Evolutionary conservation across 2,113 vertebrate species (phyloP).

Genomic region (Oplegnathus fasciatus): DNA sequence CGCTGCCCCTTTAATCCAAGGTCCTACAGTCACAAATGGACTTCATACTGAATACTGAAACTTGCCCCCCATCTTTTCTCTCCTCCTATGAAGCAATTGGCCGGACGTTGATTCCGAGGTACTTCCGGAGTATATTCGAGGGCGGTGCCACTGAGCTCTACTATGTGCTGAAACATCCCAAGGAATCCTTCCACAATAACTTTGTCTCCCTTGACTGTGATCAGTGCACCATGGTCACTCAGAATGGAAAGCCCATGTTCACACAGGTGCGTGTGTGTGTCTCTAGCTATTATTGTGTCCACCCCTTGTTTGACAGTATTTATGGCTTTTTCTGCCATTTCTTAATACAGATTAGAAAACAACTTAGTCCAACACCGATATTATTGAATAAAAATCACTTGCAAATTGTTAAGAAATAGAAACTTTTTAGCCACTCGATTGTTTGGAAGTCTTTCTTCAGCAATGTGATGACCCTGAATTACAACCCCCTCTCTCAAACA

Average conservation of each 20-base stretch:
- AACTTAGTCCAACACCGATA: too few species aligned
- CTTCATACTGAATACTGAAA: neutral
- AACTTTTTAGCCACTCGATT: neutral
- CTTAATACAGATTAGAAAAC: neutral
- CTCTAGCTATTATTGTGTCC: neutral
- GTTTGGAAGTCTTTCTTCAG: neutral
- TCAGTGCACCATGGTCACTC: slow-evolving; percentile 99
- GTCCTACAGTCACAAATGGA: neutral
- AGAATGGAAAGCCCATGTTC: slow-evolving; percentile 99
- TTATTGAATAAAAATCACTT: neutral
- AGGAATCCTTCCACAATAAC: slow-evolving; percentile 99
- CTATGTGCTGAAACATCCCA: slow-evolving; percentile 97
- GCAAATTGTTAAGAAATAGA: neutral
- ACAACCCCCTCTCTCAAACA: too few species aligned
- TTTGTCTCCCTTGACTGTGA: slow-evolving; percentile 98
- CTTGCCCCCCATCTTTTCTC: neutral
- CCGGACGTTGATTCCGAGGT: slow-evolving; percentile 97
- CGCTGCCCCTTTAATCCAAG: neutral
- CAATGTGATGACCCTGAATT: neutral
- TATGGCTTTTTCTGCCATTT: neutral
- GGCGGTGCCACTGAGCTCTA: slow-evolving; percentile 97
- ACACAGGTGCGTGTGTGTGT: slow-evolving; percentile 81
- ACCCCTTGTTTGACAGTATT: neutral
- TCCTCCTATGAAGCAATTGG: slow-evolving; percentile 90
- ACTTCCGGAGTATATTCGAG: slow-evolving; percentile 99